These are phyloP conservation scores for Serranochromis macrocephalus DNA, from an alignment of 2,113 vertebrate genomes.

Conservation along the genomic window DNA sequence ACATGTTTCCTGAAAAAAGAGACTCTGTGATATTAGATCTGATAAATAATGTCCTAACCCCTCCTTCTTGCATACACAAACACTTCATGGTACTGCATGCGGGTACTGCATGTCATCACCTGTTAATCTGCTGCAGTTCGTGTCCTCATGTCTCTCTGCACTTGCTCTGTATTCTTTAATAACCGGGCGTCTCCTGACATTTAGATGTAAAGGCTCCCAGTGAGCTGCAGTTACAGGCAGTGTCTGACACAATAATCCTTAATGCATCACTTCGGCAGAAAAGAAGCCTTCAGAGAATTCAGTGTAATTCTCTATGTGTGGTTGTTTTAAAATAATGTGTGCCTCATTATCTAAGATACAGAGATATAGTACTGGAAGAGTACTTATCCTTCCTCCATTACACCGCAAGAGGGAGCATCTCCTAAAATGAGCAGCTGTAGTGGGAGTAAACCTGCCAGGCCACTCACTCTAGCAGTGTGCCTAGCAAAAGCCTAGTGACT, in stretches of 20 bases:
- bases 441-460: background rate
- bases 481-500: background rate
- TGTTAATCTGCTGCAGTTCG: conserved; percentile 13
- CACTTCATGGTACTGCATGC: background rate
- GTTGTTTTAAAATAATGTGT: background rate
- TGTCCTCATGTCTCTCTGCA: conserved; percentile 1
- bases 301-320: background rate
- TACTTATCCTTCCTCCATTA: background rate
- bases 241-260: background rate
- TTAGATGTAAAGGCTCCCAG: background rate
- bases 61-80: background rate
- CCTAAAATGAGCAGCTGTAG: background rate
- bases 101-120: conserved; percentile 15
- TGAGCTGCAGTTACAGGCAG: background rate
- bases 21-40: background rate
- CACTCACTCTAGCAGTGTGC: background rate
- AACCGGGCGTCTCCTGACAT: background rate
- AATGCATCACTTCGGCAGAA: background rate
- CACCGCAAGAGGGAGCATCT: background rate
- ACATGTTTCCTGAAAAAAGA: background rate
- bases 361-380: background rate
- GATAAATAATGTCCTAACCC: background rate
- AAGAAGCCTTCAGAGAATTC: background rate
- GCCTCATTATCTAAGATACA: background rate
- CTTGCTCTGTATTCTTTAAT: background rate